A percentile compares a stretch with the other conserved stretches of the same genome.
Evolutionary conservation across 2,888 invertebrate species (phyloP).

Genomic region (Tromatobia lineatoria): DNA sequence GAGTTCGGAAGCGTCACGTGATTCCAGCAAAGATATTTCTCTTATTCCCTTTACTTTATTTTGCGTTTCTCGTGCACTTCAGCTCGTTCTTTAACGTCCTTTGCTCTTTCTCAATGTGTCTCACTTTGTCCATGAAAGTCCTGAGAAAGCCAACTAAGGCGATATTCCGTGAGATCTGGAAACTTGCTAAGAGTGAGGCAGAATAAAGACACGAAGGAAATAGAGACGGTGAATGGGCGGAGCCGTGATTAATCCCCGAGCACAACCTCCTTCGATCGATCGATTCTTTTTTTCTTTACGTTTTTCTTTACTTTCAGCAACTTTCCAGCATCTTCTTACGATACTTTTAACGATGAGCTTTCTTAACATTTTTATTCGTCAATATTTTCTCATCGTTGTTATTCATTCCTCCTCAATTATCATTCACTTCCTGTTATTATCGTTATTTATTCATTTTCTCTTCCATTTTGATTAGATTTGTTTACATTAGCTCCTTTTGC

Average conservation of each 20-base stretch:
- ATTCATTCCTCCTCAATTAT: neutral
- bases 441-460: neutral
- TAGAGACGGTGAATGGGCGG: slow-evolving; percentile 47
- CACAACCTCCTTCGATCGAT: slow-evolving; percentile 47
- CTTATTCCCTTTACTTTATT: slow-evolving; percentile 24
- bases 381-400: neutral
- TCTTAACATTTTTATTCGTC: slow-evolving; percentile 22
- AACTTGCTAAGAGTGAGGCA: slow-evolving; percentile 49
- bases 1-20: slow-evolving; percentile 2
- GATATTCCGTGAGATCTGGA: slow-evolving; percentile 49
- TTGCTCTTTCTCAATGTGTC: slow-evolving; percentile 58
- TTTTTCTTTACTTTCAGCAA: slow-evolving; percentile 35
- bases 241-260: slow-evolving; percentile 59
- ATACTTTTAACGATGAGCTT: slow-evolving; percentile 24
- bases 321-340: slow-evolving; percentile 28
- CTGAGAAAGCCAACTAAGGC: slow-evolving; percentile 60
- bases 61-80: slow-evolving; percentile 16
- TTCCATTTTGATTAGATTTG: neutral
- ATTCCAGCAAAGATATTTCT: slow-evolving; percentile 33
- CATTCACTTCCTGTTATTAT: no score
- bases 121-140: slow-evolving; percentile 60
- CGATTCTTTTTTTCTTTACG: slow-evolving; percentile 16
- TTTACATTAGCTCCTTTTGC: neutral
- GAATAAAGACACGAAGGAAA: slow-evolving; percentile 12
- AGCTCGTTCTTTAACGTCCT: slow-evolving; percentile 30